Evolutionary conservation across 2,888 invertebrate genomes (phyloP), one percentile per base, ranked within the genome.

Genomic region (Trissolcus brochymenae): DNA sequence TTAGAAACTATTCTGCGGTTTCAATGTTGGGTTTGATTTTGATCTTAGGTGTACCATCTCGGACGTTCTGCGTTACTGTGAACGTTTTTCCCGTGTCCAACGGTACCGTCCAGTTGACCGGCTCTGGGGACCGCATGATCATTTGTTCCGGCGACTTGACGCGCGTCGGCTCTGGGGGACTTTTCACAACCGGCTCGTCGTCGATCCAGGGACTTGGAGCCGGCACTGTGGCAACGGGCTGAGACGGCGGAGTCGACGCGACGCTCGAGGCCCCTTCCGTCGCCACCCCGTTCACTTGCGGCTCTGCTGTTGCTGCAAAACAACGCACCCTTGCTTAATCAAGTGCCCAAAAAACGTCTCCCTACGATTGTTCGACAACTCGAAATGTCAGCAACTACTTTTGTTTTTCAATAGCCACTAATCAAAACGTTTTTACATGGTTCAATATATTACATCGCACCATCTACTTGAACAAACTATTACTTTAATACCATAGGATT

Each of bases 101-200:
- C 65, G 97, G 96, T 76, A 97, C 96, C 60, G 96, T 97, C 97
- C 97, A 97, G 90, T 96, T 96, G 84, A 97, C 97, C 61, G 97
- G 97, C 90, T 97, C 97, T 13, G 97, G 97, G 17, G 96, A 96
- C 82, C 96, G 92, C 94, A 96, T 95, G 88, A 96, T 93, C 90
- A 96, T 95, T 89, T 96, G 95, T 88, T 97, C 97, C 0, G 97
- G 97, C 11, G 96, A 96, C 90, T 97, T 97, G 77, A 97, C 96
- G 85, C 97, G 91, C 54, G 97, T 97, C 53, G 97, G 96, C 87
- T 97, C 97, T 55, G 97, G 96, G 0, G 97, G 97, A 17, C 96
- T 96, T 90, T 97, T 97, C 29, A 97, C 95, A 82, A 96, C 94
- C 51, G 94, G 94, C 84, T 94, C 94, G 84, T 91, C 90, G 85